A percentile compares a stretch with the other conserved stretches of the same genome.
These are phyloP conservation scores for Cebidichthys violaceus DNA, from an alignment of 2,113 vertebrate genomes.

Conservation along the genomic window DNA sequence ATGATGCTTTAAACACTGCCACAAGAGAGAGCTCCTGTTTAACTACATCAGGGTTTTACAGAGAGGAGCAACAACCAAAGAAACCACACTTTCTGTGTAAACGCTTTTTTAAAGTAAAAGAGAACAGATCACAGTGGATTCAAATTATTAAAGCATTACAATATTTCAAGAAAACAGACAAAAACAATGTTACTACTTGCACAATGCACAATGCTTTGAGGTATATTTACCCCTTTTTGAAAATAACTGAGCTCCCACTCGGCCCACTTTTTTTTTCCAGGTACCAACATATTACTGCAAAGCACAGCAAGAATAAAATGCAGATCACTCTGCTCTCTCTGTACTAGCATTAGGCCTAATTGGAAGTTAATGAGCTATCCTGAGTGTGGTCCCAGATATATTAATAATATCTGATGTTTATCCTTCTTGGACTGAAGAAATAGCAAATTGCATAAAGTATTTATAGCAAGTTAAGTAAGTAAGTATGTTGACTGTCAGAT, in stretches of 20 bases:
- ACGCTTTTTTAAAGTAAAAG: background rate
- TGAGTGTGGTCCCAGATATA: conserved; percentile 12
- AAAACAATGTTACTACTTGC: background rate
- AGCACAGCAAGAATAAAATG: conserved; percentile 38
- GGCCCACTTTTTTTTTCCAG: conserved; percentile 12
- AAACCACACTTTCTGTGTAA: background rate
- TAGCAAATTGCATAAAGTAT: background rate
- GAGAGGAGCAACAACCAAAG: background rate
- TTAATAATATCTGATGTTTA: conserved; percentile 34
- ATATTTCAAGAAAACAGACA: background rate
- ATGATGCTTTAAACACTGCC: conserved; percentile 8
- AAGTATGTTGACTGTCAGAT: background rate
- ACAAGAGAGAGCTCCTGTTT: conserved; percentile 45
- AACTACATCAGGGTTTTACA: background rate
- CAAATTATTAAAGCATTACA: background rate
- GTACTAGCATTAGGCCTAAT: conserved; percentile 48
- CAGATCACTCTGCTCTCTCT: conserved; percentile 41
- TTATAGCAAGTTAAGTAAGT: background rate
- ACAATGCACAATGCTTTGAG: conserved; percentile 2
- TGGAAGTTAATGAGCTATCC: conserved; percentile 57
- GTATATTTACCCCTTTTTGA: background rate
- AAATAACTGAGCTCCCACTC: conserved; percentile 2
- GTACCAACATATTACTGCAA: conserved; percentile 23
- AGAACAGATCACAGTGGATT: background rate
- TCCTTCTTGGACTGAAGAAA: conserved; percentile 11